These are phyloP conservation scores for Rhaphigaster nebulosa DNA, from an alignment of 2,888 invertebrate genomes.

Conservation along the genomic window DNA sequence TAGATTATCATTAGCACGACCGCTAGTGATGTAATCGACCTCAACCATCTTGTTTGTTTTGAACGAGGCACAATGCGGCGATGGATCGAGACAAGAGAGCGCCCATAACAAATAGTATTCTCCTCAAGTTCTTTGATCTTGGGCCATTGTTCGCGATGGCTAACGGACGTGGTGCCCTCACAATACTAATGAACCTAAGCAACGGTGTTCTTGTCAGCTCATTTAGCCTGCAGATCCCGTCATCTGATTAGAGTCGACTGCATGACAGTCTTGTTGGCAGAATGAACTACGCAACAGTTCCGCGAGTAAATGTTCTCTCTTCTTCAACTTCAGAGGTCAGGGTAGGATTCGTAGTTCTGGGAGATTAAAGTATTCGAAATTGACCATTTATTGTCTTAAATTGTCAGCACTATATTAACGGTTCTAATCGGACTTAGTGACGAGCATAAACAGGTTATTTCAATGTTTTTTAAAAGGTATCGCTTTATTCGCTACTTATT, in stretches of 20 bases:
- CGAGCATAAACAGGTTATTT: too few species aligned
- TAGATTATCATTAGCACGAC: neutral
- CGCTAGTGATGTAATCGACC: neutral
- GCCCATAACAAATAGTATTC: slow-evolving; percentile 18
- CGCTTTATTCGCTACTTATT: too few species aligned
- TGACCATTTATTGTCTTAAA: too few species aligned
- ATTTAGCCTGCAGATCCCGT: slow-evolving; percentile 5
- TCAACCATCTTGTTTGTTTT: neutral
- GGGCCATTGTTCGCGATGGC: neutral
- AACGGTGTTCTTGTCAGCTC: slow-evolving; percentile 6
- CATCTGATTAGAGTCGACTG: neutral
- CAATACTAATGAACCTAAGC: neutral
- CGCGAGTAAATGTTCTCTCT: neutral
- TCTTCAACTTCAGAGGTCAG: neutral
- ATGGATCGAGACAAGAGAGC: neutral
- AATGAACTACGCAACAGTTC: neutral
- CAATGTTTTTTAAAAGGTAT: too few species aligned
- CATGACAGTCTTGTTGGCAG: neutral
- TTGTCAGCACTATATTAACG: too few species aligned
- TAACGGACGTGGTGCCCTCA: neutral
- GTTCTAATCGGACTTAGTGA: too few species aligned
- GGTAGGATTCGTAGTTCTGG: neutral
- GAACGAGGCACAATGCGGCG: neutral
- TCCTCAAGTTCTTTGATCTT: neutral
- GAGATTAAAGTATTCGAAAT: too few species aligned